Base-by-base conservation (phyloP, 2,797 vertebrate species). In the Amphiprion clarkii region DNA sequence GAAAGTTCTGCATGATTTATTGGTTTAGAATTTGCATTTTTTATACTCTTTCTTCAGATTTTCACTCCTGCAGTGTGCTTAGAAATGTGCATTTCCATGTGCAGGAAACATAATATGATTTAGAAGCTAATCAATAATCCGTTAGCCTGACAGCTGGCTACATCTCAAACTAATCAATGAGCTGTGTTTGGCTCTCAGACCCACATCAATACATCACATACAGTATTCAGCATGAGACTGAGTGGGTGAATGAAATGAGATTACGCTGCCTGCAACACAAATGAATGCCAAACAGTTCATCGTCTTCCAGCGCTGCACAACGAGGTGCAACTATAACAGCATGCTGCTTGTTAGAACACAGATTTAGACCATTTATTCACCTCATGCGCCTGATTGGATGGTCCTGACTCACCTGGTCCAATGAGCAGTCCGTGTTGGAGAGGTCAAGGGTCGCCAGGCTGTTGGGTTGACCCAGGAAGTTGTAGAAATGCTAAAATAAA, bases 401-500 rank as follows among this genome's bases (percentile, higher is more conserved):
- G 25, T 0, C 2, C 29, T 11, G 46, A 84, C 93, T 92, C 95
- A 99, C 98, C 96, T 96, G 95, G 89, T 99, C 98, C 88, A 99
- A 92, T 0, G 96, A 95, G 89, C 97, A 99, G 88, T 99, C 98
- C 0, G 97, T 97, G 91, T 96, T 97, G 85, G 97, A 99, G 86
- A 99, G 94, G 93, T 99, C 98, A 91, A 99, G 95, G 17, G 96
- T 96, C 68, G 86, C 87, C 87, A 99, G 94, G 81, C 94, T 95
- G 90, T 99, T 99, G 75, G 97, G 96, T 85, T 98, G 97, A 78
- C 95, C 95, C 87, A 99, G 93, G 93, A 99, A 99, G 84, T 94
- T 94, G 91, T 97, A 97, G 91, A 99, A 95, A 93, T 94, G 96
- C 98, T 99, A 16, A 29, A 88, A 90, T 88, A 8, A 67, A 55